These are phyloP conservation scores for Melanostigma gelatinosum DNA, from an alignment of 2,113 vertebrate genomes.

Conservation along the genomic window DNA sequence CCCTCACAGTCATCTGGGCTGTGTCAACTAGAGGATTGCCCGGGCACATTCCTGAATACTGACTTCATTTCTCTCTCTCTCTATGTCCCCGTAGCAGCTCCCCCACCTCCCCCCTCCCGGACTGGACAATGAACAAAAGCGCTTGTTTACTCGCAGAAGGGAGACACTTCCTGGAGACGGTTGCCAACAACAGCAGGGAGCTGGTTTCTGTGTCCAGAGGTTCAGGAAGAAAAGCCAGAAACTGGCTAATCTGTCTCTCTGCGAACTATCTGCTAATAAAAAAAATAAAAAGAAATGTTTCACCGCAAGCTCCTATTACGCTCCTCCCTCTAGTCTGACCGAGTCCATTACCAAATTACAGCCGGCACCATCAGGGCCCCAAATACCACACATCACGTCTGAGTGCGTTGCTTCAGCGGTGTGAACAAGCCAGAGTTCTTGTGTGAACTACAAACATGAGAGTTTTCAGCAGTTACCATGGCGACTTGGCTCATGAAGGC, in stretches of 20 bases:
- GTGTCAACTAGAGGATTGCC: constrained; percentile 78
- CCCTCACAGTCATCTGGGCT: constrained; percentile 84
- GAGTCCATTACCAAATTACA: constrained; percentile 36
- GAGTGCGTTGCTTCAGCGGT: constrained; percentile 7
- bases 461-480: constrained; percentile 75
- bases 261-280: constrained; percentile 4
- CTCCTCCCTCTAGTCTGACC: background rate
- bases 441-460: constrained; percentile 57
- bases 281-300: background rate
- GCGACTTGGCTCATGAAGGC: constrained; percentile 51
- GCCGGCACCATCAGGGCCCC: constrained; percentile 5
- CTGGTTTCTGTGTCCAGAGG: constrained; percentile 53
- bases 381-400: constrained; percentile 25
- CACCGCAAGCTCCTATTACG: background rate
- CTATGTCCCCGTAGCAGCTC: constrained; percentile 52
- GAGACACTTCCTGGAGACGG: constrained; percentile 86
- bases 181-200: constrained; percentile 81
- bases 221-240: constrained; percentile 62
- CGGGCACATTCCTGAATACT: constrained; percentile 83
- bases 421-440: constrained; percentile 33
- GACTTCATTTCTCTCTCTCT: constrained; percentile 74
- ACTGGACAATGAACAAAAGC: constrained; percentile 82
- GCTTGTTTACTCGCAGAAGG: constrained; percentile 81
- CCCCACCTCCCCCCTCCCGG: background rate
- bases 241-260: constrained; percentile 18